These are phyloP conservation scores for Martes martes DNA, from an alignment of 2,113 vertebrate genomes.

Conservation along the genomic window DNA sequence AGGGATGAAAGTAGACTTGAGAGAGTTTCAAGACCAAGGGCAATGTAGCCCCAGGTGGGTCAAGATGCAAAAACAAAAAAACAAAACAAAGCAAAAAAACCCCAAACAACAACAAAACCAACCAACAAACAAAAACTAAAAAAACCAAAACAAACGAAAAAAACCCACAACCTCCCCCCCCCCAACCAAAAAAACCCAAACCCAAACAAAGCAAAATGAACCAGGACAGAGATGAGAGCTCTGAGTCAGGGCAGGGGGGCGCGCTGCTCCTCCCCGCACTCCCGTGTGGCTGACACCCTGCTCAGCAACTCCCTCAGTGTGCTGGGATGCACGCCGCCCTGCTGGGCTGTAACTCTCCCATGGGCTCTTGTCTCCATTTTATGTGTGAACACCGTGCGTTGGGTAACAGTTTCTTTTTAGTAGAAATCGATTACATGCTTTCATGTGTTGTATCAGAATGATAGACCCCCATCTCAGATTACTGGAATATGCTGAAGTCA, in stretches of 20 bases:
- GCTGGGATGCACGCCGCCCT: rapidly evolving
- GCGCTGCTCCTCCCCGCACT: too few relatives aligned
- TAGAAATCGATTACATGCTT: neutral
- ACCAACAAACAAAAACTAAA: neutral
- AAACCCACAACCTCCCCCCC: neutral
- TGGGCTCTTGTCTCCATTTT: neutral
- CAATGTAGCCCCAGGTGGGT: neutral
- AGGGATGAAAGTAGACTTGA: neutral
- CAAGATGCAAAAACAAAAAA: neutral
- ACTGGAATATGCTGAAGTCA: neutral
- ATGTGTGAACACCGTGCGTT: neutral
- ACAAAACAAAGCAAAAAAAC: too few relatives aligned
- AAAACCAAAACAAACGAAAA: neutral
- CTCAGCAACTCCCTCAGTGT: neutral
- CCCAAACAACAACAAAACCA: neutral
- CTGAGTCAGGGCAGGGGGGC: rapidly evolving
- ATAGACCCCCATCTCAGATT: neutral
- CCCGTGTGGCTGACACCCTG: rapidly evolving
- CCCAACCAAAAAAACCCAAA: neutral
- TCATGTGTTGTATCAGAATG: neutral
- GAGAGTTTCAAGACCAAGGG: neutral
- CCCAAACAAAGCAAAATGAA: neutral
- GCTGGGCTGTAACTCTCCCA: neutral
- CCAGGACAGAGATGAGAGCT: neutral
- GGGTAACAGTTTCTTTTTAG: neutral